These are phyloP conservation scores for Accipiter virgatus DNA, from an alignment of 2,113 vertebrate species.

Conservation along the genomic window DNA sequence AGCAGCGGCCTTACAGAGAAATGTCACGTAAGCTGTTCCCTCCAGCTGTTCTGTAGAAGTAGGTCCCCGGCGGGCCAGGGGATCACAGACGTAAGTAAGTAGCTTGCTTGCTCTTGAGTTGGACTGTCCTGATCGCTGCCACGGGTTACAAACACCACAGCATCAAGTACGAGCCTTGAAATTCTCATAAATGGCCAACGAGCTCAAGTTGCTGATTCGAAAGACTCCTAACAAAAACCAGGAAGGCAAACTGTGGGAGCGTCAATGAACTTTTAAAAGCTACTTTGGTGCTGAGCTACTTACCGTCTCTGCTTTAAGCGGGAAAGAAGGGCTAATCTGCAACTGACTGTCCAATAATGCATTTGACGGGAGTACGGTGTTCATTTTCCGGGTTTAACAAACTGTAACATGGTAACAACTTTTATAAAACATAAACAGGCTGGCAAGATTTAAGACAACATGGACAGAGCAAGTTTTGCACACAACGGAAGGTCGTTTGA, in stretches of 20 bases:
- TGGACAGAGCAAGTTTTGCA: not conserved
- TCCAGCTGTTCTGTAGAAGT: not conserved
- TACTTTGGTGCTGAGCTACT: not conserved
- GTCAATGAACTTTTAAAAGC: not conserved
- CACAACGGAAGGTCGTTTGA: not conserved
- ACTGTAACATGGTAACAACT: not conserved
- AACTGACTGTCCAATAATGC: not conserved
- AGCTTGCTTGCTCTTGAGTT: not conserved
- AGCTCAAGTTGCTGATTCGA: not conserved
- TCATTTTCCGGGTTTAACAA: not conserved
- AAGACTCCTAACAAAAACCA: not conserved
- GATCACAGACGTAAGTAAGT: not conserved
- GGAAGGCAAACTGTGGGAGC: not conserved
- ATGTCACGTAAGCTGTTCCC: not conserved
- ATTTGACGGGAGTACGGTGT: not conserved
- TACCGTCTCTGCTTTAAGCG: not conserved
- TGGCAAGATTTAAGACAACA: not conserved
- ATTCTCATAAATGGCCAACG: not conserved
- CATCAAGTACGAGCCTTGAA: not conserved
- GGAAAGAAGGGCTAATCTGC: constrained; percentile 16
- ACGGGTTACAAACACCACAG: not conserved
- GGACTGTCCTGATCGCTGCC: not conserved
- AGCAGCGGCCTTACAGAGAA: not conserved
- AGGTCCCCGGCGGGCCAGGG: not conserved
- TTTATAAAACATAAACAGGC: not conserved